These are phyloP conservation scores for Ophioderma brevispina DNA, from an alignment of 35 echinoderm and acorn worm genomes.

Conservation along the genomic window DNA sequence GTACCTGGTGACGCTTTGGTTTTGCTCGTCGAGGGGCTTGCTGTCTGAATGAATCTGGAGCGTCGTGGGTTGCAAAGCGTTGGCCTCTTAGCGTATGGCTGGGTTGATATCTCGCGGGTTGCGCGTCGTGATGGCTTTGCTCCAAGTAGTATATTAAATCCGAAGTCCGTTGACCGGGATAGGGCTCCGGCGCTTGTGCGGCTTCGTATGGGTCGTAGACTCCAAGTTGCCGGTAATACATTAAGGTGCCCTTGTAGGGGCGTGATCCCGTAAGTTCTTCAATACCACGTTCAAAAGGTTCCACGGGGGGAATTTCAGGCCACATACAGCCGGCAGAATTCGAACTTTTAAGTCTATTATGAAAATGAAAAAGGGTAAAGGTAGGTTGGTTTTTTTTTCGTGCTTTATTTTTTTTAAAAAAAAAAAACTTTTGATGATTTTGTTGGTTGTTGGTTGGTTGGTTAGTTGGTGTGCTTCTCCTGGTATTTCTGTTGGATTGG, in stretches of 20 bases:
- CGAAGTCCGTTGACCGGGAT: not conserved
- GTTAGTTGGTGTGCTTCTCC: not conserved
- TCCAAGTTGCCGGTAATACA: slow-evolving; percentile 28
- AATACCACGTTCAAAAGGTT: slow-evolving; percentile 19
- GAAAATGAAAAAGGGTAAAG: not conserved
- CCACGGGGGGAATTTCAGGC: slow-evolving; percentile 11
- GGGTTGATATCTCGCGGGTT: not conserved
- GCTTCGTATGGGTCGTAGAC: not conserved
- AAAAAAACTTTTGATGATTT: no score
- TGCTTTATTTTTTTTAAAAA: no score
- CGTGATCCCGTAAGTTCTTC: slow-evolving; percentile 39
- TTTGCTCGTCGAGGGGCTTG: not conserved
- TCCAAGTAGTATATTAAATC: not conserved
- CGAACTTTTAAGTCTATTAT: not conserved
- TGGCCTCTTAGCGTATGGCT: not conserved
- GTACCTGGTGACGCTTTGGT: not conserved
- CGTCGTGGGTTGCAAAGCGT: not conserved
- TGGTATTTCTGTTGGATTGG: not conserved
- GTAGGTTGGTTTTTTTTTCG: no score
- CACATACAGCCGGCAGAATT: not conserved
- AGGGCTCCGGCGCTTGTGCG: not conserved
- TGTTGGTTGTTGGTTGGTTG: not conserved
- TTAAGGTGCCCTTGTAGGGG: slow-evolving; percentile 30
- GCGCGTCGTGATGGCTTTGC: not conserved
- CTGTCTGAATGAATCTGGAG: not conserved